These are phyloP conservation scores for Trematomus loennbergii DNA, from an alignment of 2,113 vertebrate genomes.

Conservation along the genomic window DNA sequence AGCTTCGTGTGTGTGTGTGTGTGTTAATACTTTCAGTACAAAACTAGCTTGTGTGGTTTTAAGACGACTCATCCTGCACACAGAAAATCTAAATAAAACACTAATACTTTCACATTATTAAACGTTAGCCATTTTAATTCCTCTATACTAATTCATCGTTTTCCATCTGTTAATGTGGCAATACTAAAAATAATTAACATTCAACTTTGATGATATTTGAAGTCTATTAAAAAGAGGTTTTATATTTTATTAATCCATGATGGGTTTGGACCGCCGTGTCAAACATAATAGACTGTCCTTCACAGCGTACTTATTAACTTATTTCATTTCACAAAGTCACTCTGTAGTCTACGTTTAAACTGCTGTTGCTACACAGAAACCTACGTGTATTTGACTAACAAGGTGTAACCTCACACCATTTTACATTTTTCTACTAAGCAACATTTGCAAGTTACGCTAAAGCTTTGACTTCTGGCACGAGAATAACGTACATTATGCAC, in stretches of 20 bases:
- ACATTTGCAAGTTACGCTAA: slow-evolving; percentile 68
- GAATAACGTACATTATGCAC: slow-evolving; percentile 78
- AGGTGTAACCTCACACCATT: slow-evolving; percentile 80
- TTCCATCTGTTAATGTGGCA: slow-evolving; percentile 13
- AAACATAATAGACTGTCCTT: neutral
- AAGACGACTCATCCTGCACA: slow-evolving; percentile 3
- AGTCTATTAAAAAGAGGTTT: slow-evolving; percentile 23
- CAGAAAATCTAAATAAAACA: slow-evolving; percentile 10
- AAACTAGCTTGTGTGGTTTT: slow-evolving; percentile 49
- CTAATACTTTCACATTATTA: neutral
- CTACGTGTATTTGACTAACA: slow-evolving; percentile 78
- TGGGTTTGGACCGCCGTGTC: neutral
- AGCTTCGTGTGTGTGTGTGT: slow-evolving; percentile 1
- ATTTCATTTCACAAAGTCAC: slow-evolving; percentile 58
- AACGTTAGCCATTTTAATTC: neutral
- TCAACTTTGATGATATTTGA: slow-evolving; percentile 2
- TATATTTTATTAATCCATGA: slow-evolving; percentile 2
- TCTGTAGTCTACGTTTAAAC: slow-evolving; percentile 35
- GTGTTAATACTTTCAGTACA: slow-evolving; percentile 49
- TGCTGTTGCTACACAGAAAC: slow-evolving; percentile 70
- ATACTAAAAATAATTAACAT: slow-evolving; percentile 10
- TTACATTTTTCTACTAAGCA: slow-evolving; percentile 72
- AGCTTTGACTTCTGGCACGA: slow-evolving; percentile 67
- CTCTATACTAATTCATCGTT: neutral
- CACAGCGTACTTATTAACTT: neutral